Evolutionary conservation across 92 coral and sea anemone genomes (phyloP).

Genomic region (Phenganax subtilis): DNA sequence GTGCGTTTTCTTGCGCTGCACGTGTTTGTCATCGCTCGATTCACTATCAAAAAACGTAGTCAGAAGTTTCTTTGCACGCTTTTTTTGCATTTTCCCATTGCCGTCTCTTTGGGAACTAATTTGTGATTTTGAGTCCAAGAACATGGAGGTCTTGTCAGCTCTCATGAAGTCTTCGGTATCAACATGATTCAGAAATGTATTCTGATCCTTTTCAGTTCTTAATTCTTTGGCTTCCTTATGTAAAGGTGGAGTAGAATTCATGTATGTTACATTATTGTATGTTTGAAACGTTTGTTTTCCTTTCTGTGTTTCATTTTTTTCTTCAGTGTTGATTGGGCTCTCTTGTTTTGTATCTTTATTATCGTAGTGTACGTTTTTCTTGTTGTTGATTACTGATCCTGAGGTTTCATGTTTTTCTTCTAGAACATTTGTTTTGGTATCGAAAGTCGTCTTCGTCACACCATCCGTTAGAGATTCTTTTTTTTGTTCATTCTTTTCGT

Average conservation of each 20-base stretch:
- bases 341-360: not conserved
- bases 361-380: not conserved
- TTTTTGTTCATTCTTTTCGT: too few relatives aligned
- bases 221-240: not conserved
- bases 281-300: not conserved
- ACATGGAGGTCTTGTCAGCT: not conserved
- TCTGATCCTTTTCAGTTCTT: not conserved
- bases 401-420: not conserved
- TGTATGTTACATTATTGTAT: not conserved
- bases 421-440: too few relatives aligned
- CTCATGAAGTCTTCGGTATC: not conserved
- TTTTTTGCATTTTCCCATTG: not conserved
- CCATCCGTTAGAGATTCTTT: too few relatives aligned
- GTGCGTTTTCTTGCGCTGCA: not conserved
- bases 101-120: not conserved
- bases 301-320: not conserved
- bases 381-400: not conserved
- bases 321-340: not conserved
- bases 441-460: too few relatives aligned
- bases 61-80: slow-evolving; percentile 18
- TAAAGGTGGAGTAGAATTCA: not conserved
- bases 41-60: slow-evolving; percentile 22
- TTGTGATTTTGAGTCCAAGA: not conserved
- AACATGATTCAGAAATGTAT: too few relatives aligned
- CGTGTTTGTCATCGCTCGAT: slow-evolving; percentile 1